Base-by-base conservation (phyloP, 2,797 vertebrate genomes). In the Helicolenus hilgendorfi region DNA sequence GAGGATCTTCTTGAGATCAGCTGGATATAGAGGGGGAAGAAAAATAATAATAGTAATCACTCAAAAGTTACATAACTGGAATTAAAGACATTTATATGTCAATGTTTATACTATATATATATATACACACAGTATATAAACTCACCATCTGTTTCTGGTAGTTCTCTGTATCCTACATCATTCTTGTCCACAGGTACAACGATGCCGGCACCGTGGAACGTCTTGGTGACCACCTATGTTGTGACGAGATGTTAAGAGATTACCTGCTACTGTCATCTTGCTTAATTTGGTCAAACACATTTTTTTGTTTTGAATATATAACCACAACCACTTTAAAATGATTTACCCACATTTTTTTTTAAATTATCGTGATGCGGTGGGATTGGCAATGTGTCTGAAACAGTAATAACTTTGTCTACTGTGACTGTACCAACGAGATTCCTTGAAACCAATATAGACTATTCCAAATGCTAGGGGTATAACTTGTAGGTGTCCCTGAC, bases 161-260 rank as follows among this genome's bases (percentile, higher is more conserved):
- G 98, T 92, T 99, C 98, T 97, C 99, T 97, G 95, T 99, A 99
- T 72, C 99, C 99, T 10, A 99, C 99, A 83, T 98, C 98, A 67
- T 99, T 99, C 96, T 98, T 98, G 95, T 99, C 98, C 20, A 99
- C 97, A 27, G 99, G 99, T 75, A 99, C 99, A 33, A 99, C 98
- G 20, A 99, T 97, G 33, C 99, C 99, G 18, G 98, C 98, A 76
- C 98, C 96, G 33, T 99, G 98, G 95, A 99, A 99, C 0, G 98
- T 98, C 97, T 98, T 99, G 71, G 98, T 98, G 80, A 99, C 98
- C 15, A 99, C 98, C 99, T 99, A 85, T 11, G 27, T 41, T 11
- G 65, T 15, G n/a, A 81, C 0, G 64, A 63, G 11, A 80, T 2
- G 13, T 68, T 69, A 49, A 75, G 60, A 64, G n/a, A 20, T 67